These are phyloP conservation scores for Microcebus tavaratra DNA, from an alignment of 2,113 vertebrate species.

Conservation along the genomic window DNA sequence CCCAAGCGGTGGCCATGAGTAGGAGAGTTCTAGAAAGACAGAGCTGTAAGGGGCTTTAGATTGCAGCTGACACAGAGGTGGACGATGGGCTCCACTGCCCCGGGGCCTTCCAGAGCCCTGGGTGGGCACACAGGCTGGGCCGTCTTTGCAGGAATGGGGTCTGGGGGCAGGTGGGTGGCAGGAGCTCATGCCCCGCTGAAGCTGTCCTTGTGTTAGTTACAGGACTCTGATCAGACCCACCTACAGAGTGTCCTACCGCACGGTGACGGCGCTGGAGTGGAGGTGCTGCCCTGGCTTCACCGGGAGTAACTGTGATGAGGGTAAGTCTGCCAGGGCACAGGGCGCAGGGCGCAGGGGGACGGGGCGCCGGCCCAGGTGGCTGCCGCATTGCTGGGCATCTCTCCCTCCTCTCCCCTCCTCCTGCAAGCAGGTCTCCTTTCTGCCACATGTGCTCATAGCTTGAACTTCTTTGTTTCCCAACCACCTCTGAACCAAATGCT, in stretches of 20 bases:
- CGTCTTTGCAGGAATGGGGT: not conserved
- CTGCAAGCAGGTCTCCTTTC: not conserved
- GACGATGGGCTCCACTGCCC: not conserved
- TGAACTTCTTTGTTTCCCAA: not conserved
- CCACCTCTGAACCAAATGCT: not conserved
- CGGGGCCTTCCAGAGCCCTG: not conserved
- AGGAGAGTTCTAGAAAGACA: not conserved
- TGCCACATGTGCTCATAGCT: too few species aligned
- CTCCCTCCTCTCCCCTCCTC: not conserved
- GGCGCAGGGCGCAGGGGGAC: fast-evolving
- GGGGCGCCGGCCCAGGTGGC: fast-evolving
- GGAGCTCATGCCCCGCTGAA: conserved; percentile 58
- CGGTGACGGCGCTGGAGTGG: conserved; percentile 94
- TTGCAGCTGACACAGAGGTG: not conserved
- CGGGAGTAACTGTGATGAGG: conserved; percentile 92
- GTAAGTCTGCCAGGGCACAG: conserved; percentile 80
- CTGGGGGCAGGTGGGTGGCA: fast-evolving
- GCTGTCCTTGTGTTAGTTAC: conserved; percentile 90
- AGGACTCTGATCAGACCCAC: conserved; percentile 94
- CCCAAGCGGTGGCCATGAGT: not conserved
- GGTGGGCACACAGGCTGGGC: not conserved
- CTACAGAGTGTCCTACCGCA: conserved; percentile 93
- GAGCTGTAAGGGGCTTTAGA: not conserved
- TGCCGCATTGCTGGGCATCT: fast-evolving
- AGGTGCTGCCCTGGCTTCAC: conserved; percentile 95